These are phyloP conservation scores for Lamellibrachia satsuma DNA, from an alignment of 2,888 invertebrate genomes.

Conservation along the genomic window DNA sequence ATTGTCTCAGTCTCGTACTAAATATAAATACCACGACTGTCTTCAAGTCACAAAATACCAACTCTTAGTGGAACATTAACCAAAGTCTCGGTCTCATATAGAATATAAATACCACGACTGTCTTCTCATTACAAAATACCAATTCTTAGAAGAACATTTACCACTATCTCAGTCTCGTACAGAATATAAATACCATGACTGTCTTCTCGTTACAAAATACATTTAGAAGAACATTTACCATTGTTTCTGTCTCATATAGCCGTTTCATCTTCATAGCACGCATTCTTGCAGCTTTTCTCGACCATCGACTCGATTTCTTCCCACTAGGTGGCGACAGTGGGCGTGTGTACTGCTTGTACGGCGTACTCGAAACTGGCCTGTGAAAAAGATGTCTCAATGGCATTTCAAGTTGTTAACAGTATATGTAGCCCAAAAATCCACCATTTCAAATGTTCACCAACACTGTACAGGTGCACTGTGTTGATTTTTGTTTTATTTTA, in stretches of 20 bases:
- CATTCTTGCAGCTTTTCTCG: conserved; percentile 51
- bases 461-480: background rate
- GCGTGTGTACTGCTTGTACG: background rate
- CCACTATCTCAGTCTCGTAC: too few species aligned
- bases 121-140: too few species aligned
- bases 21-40: too few species aligned
- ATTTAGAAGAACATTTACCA: background rate
- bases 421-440: background rate
- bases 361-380: background rate
- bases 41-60: too few species aligned
- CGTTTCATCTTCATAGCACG: conserved; percentile 53
- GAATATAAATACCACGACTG: too few species aligned
- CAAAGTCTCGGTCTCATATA: too few species aligned
- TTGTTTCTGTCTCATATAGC: conserved; percentile 28
- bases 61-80: too few species aligned
- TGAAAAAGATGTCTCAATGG: background rate
- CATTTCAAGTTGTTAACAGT: background rate
- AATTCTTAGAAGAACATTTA: too few species aligned
- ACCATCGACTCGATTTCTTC: conserved; percentile 48
- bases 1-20: too few species aligned
- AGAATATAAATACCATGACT: too few species aligned
- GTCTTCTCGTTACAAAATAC: too few species aligned
- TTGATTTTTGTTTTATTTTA: background rate
- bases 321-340: conserved; percentile 5
- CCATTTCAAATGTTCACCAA: background rate